Evolutionary conservation across 2,797 vertebrate species (phyloP), one percentile per base, ranked within the genome.

Genomic region (Eupleurogrammus muticus): DNA sequence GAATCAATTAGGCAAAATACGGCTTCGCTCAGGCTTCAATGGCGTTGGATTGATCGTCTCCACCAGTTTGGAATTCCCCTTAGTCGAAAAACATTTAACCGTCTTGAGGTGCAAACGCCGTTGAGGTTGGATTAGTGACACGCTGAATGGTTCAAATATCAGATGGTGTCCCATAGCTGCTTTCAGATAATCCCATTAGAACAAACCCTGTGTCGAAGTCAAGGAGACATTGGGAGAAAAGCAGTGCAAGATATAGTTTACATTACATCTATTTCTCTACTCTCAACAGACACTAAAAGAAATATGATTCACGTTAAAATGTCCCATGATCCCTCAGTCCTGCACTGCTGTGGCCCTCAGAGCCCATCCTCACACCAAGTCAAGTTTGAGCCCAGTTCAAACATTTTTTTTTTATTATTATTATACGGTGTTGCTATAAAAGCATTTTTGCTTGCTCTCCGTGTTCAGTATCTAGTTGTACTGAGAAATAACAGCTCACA

Each of bases 71-170:
- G 55, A 58, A 44, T 50, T 5, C 46, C 52, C 32, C 46, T 21
- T 24, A 13, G 28, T 21, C 63, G 36, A 54, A 62, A 47, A 23
- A 5, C 40, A 28, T 56, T n/a, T n/a, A 11, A 52, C n/a, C 38
- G 13, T n/a, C 32, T 51, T 4, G 4, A 20, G 12, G 17, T 24
- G 19, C 7, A 9, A 21, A 46, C 42, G 36, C 21, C 40, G 9
- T 23, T 2, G 53, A 44, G 17, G 57, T 16, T 21, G 10, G 21
- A 20, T 17, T 55, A 70, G 70, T 74, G 65, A 36, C 17, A 24
- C 9, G 11, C 21, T 12, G 23, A 36, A 51, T 34, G 28, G 28
- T 16, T 60, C 58, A 48, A 13, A 40, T 40, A 40, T 40, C 38
- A 40, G 13, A 40, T 40, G 38, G 13, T 40, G 38, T 40, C 17